Evolutionary conservation across 2,113 vertebrate species (phyloP).

Genomic region (Pomatostomus ruficeps): DNA sequence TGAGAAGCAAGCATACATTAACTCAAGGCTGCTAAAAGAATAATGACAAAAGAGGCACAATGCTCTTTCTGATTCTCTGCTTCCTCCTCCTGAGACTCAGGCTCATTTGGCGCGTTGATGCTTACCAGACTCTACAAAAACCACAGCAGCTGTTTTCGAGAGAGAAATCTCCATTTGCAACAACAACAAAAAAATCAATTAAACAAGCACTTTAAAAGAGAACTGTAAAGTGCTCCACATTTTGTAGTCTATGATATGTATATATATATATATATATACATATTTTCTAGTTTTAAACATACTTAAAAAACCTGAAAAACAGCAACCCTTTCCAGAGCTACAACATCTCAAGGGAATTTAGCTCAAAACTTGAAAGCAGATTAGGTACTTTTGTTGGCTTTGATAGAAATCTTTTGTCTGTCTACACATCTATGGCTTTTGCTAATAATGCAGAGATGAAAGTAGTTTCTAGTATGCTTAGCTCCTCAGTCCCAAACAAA

Average conservation of each 20-base stretch:
- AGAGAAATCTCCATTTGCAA: constrained; percentile 49
- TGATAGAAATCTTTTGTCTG: constrained; percentile 41
- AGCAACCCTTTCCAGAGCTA: background rate
- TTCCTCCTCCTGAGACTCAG: constrained; percentile 45
- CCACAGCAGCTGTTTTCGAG: constrained; percentile 27
- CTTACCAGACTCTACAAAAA: constrained; percentile 35
- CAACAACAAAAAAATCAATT: constrained; percentile 46
- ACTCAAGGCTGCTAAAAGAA: constrained; percentile 26
- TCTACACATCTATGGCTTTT: background rate
- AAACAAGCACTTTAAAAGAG: constrained; percentile 37
- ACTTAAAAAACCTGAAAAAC: background rate
- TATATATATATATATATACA: background rate
- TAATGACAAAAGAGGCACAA: constrained; percentile 44
- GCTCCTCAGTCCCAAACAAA: background rate
- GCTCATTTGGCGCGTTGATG: constrained; percentile 32
- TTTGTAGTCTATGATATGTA: background rate
- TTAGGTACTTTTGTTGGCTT: constrained; percentile 35
- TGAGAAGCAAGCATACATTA: constrained; percentile 38
- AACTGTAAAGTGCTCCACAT: background rate
- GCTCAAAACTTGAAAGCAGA: constrained; percentile 47
- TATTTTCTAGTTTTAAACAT: background rate
- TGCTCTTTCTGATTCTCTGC: constrained; percentile 21
- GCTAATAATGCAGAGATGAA: background rate
- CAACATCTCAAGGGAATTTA: background rate
- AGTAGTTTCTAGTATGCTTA: background rate